phyloP scores from a whole-genome alignment of 2,888 invertebrate species.

The Scelioninae gen. 2 region DNA sequence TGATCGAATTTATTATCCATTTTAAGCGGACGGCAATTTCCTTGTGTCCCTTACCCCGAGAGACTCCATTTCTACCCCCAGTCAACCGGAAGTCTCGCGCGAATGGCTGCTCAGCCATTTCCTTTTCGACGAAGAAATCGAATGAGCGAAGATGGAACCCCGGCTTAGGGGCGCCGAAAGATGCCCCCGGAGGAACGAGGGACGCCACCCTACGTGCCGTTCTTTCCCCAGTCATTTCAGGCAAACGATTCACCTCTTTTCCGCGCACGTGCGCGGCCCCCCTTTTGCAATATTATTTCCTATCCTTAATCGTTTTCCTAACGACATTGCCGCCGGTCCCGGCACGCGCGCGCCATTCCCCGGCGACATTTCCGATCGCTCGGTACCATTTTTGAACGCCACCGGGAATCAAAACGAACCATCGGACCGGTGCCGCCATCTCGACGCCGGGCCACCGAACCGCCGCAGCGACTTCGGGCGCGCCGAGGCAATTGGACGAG shows the following conservation, averaged over 20 bases:
- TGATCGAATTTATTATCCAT: slow-evolving; percentile 75
- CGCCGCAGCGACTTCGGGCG: too few relatives aligned
- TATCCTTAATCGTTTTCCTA: slow-evolving; percentile 48
- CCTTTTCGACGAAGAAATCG: slow-evolving; percentile 71
- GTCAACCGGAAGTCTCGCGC: slow-evolving; percentile 73
- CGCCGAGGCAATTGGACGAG: too few relatives aligned
- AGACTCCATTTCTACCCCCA: slow-evolving; percentile 74
- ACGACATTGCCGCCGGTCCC: slow-evolving; percentile 26
- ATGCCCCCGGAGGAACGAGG: slow-evolving; percentile 62
- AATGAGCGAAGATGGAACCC: slow-evolving; percentile 68
- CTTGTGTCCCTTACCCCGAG: slow-evolving; percentile 60
- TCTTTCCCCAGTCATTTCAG: slow-evolving; percentile 56
- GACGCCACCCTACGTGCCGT: slow-evolving; percentile 41
- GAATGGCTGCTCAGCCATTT: slow-evolving; percentile 75
- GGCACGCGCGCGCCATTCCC: slow-evolving; percentile 1
- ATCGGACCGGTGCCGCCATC: too few relatives aligned
- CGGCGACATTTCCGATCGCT: too few relatives aligned
- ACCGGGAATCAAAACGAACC: too few relatives aligned
- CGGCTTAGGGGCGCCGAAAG: slow-evolving; percentile 63
- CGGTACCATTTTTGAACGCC: too few relatives aligned
- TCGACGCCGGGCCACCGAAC: too few relatives aligned
- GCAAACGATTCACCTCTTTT: slow-evolving; percentile 54
- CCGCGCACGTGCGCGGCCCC: slow-evolving; percentile 4
- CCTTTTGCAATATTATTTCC: slow-evolving; percentile 53
- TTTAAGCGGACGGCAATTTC: slow-evolving; percentile 73